Percentiles rank a stretch among this genome's conserved stretches.
Evolutionary conservation across 2,113 vertebrate species (phyloP).

Genomic region (Ammodytes dubius): DNA sequence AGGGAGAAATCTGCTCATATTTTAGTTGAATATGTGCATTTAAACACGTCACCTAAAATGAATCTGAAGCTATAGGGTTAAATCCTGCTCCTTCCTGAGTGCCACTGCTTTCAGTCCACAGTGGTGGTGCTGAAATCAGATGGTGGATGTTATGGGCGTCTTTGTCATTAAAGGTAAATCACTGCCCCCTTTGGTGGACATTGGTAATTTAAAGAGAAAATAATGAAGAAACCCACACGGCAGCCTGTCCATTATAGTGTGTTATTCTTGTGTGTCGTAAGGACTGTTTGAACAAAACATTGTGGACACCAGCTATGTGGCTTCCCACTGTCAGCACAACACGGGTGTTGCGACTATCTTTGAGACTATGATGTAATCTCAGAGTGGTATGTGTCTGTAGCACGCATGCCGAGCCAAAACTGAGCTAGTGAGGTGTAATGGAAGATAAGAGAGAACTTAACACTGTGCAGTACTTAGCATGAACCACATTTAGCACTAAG

Average conservation of each 20-base stretch:
- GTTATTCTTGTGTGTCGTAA: neutral
- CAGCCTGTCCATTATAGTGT: too few species aligned
- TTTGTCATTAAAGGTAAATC: constrained; percentile 24
- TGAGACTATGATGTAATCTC: constrained; percentile 1
- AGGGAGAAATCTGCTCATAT: neutral
- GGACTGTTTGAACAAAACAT: neutral
- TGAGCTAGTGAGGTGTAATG: neutral
- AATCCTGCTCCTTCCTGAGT: constrained; percentile 22
- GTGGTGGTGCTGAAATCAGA: constrained; percentile 70
- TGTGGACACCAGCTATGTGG: neutral
- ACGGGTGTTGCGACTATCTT: neutral
- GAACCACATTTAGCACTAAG: neutral
- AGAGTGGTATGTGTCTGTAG: constrained; percentile 7
- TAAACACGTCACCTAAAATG: constrained; percentile 30
- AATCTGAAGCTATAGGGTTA: constrained; percentile 75
- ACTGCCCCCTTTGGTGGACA: constrained; percentile 70
- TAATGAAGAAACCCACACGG: neutral
- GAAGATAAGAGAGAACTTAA: neutral
- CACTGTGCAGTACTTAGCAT: neutral
- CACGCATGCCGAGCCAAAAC: neutral
- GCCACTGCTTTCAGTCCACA: constrained; percentile 59
- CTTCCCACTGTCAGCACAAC: neutral
- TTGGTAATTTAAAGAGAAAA: neutral
- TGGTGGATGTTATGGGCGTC: neutral
- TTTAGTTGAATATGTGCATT: constrained; percentile 6